These are phyloP conservation scores for Brachionus manjavacas DNA, from an alignment of 1,140 invertebrate species.

Conservation along the genomic window DNA sequence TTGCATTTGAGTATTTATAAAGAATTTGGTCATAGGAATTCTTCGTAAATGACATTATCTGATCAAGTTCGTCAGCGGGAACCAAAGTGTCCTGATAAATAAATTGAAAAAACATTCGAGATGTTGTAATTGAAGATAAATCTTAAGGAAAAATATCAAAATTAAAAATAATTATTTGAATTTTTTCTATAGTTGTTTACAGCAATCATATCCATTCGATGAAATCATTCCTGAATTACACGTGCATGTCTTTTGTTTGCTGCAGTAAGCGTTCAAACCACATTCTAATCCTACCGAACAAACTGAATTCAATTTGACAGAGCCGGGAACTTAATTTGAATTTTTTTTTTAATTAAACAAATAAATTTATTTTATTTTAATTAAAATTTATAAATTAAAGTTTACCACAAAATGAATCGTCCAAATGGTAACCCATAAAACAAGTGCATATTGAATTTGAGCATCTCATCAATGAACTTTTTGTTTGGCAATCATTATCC, in stretches of 20 bases:
- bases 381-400: not conserved
- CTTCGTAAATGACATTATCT: not conserved
- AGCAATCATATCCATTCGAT: slow-evolving; percentile 10
- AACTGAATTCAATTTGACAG: not conserved
- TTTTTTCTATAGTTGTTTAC: not conserved
- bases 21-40: slow-evolving; percentile 14
- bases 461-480: not conserved
- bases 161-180: not conserved
- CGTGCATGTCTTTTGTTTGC: not conserved
- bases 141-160: not conserved
- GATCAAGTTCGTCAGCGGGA: slow-evolving; percentile 9
- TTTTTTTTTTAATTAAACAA: no score
- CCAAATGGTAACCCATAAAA: not conserved
- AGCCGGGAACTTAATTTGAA: not conserved
- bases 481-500: not conserved
- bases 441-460: not conserved
- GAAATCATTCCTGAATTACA: not conserved
- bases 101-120: not conserved
- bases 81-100: not conserved
- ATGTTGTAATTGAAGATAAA: not conserved
- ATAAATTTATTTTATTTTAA: not conserved
- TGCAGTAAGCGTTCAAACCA: slow-evolving; percentile 7
- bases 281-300: not conserved
- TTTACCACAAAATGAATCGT: not conserved
- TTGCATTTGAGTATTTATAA: not conserved